phyloP scores from a whole-genome alignment of 2,888 invertebrate species.

The Nomada fucata region DNA sequence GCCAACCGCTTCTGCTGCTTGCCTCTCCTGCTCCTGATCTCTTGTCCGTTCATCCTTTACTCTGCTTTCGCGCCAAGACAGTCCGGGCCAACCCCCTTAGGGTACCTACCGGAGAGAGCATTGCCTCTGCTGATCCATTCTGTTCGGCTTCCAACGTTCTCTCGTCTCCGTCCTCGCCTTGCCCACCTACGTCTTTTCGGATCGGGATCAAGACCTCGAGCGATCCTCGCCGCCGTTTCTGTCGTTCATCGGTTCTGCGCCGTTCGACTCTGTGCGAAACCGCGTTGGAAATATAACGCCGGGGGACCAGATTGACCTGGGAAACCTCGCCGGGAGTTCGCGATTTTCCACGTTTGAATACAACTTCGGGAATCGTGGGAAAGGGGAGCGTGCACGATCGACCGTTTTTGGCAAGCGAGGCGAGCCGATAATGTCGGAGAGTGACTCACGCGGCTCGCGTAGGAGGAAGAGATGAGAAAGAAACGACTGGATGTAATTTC shows the following conservation, averaged over 20 bases:
- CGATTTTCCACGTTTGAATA: background rate
- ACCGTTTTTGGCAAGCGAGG: conserved; percentile 36
- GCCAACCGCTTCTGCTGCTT: conserved; percentile 68
- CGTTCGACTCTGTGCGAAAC: background rate
- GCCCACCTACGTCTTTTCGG: conserved; percentile 26
- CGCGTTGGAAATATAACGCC: background rate
- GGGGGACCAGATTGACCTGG: too few species aligned
- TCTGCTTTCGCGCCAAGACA: conserved; percentile 42
- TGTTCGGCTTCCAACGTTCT: conserved; percentile 45
- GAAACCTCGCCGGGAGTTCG: background rate
- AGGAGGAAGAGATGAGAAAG: conserved; percentile 39
- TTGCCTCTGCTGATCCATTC: conserved; percentile 52
- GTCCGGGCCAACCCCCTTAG: conserved; percentile 60
- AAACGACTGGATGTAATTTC: conserved; percentile 59
- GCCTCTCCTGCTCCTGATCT: conserved; percentile 27
- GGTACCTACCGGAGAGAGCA: conserved; percentile 52
- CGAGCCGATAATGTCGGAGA: conserved; percentile 51
- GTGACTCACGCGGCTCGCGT: conserved; percentile 60
- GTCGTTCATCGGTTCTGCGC: background rate
- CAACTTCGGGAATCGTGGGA: background rate
- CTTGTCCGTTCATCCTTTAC: conserved; percentile 58
- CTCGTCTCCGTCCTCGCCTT: conserved; percentile 4
- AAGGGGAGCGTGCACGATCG: background rate
- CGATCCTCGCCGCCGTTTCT: conserved; percentile 19
- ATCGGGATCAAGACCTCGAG: conserved; percentile 29